Evolutionary conservation across 2,888 invertebrate species (phyloP).

Genomic region (Aethes cnicana): DNA sequence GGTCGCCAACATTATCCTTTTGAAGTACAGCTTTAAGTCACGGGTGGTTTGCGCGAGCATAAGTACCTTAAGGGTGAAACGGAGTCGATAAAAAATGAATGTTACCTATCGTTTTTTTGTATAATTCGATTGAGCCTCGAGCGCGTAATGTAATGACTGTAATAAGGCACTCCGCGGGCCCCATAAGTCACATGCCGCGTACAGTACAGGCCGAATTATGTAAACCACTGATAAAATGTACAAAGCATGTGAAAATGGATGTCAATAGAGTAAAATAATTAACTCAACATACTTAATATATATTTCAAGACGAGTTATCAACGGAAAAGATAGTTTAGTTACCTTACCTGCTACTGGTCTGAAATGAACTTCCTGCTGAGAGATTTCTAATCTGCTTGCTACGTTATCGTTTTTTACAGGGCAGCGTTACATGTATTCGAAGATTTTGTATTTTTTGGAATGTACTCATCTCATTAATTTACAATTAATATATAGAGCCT

Average conservation of each 20-base stretch:
- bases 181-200: constrained; percentile 63
- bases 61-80: constrained; percentile 43
- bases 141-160: constrained; percentile 72
- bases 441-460: too few relatives aligned
- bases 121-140: constrained; percentile 59
- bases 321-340: too few relatives aligned
- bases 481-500: too few relatives aligned
- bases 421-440: too few relatives aligned
- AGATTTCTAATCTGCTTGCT: too few relatives aligned
- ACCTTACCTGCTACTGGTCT: too few relatives aligned
- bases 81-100: constrained; percentile 42
- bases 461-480: too few relatives aligned
- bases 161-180: constrained; percentile 56
- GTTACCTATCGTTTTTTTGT: constrained; percentile 43
- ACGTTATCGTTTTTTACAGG: too few relatives aligned
- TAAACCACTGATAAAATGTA: constrained; percentile 35
- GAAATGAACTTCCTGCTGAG: too few relatives aligned
- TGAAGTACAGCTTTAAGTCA: background rate
- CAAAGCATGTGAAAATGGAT: constrained; percentile 22
- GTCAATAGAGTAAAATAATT: too few relatives aligned
- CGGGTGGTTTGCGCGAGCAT: constrained; percentile 32
- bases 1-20: background rate
- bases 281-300: too few relatives aligned
- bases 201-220: constrained; percentile 42
- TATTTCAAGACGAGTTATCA: too few relatives aligned